Evolutionary conservation across 2,113 vertebrate genomes (phyloP).

Genomic region (Aleadryas rufinucha): DNA sequence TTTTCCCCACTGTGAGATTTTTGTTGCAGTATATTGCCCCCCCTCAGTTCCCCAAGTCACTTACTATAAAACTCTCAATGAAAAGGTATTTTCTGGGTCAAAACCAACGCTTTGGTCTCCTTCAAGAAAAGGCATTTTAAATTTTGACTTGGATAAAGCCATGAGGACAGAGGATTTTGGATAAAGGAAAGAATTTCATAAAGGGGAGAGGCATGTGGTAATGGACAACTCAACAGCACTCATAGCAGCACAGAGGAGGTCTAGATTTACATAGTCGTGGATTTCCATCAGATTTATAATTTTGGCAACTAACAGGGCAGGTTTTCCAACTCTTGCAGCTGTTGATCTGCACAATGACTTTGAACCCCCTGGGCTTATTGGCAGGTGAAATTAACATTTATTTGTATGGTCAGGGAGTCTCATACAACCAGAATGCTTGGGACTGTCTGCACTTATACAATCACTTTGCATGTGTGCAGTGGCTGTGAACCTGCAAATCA

Average conservation of each 20-base stretch:
- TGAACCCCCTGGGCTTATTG: neutral
- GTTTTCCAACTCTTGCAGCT: neutral
- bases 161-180: neutral
- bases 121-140: neutral
- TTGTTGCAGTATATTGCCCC: neutral
- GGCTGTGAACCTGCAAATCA: neutral
- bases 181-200: neutral
- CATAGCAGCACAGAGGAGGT: neutral
- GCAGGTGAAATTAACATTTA: neutral
- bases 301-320: neutral
- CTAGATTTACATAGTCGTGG: neutral
- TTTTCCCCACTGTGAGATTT: neutral
- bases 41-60: neutral
- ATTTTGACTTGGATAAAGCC: neutral
- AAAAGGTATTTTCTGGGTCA: neutral
- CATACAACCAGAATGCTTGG: neutral
- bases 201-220: neutral
- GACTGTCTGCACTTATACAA: neutral
- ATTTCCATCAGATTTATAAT: neutral
- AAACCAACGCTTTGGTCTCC: neutral
- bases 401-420: neutral
- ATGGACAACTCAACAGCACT: neutral
- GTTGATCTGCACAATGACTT: neutral
- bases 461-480: neutral
- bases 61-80: neutral